A percentile compares a stretch with the other conserved stretches of the same genome.
Conservation (phyloP, 2,797 vertebrate genomes). For the Mallotus villosus region DNA sequence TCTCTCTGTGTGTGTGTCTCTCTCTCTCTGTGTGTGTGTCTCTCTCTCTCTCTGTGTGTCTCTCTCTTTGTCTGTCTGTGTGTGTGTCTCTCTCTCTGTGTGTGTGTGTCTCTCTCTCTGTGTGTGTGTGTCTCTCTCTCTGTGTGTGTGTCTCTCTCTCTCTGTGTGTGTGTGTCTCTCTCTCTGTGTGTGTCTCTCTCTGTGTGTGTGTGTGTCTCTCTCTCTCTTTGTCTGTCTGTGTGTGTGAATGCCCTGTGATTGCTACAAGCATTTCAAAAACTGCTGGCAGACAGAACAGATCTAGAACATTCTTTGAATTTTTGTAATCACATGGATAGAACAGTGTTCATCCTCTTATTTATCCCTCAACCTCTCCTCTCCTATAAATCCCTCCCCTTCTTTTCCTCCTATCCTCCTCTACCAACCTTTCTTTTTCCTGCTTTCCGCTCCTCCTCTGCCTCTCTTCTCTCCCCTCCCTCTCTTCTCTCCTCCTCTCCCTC, state of each 20-base stretch:
- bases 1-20: conserved; percentile 3
- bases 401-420: too few relatives aligned
- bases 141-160: conserved; percentile 2
- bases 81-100: conserved; percentile 7
- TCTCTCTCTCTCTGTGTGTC: conserved; percentile 2
- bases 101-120: background rate
- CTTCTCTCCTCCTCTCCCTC: background rate
- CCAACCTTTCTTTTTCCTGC: too few relatives aligned
- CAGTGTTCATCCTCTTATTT: too few relatives aligned
- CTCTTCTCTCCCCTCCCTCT: background rate
- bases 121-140: background rate
- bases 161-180: too few relatives aligned
- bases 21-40: background rate
- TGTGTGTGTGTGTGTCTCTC: conserved; percentile 5
- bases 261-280: conserved; percentile 3
- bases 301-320: conserved; percentile 39
- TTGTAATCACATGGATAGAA: background rate
- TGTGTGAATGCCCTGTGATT: conserved; percentile 16
- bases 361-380: too few relatives aligned
- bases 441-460: background rate
- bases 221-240: background rate
- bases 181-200: background rate
- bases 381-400: too few relatives aligned
- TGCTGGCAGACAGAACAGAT: conserved; percentile 15
- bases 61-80: background rate